phyloP scores from a whole-genome alignment of 2,888 invertebrate species.

The Rotaria magnacalcarata region DNA sequence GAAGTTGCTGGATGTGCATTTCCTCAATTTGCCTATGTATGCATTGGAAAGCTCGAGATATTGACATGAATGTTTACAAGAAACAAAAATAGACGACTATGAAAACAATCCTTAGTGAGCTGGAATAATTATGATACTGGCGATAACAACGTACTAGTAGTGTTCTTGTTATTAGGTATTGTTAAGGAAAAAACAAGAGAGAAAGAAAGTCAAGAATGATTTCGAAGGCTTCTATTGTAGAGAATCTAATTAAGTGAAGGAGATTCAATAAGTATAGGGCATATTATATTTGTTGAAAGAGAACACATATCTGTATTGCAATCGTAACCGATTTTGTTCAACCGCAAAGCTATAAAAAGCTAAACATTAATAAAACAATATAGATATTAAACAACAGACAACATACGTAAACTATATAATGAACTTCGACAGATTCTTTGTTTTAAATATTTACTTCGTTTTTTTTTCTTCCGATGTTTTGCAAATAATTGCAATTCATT shows the following conservation, averaged over 20 bases:
- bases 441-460: neutral
- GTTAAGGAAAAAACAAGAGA: neutral
- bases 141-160: neutral
- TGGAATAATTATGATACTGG: neutral
- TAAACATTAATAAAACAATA: neutral
- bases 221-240: neutral
- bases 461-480: neutral
- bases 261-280: too few relatives aligned
- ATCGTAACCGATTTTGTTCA: too few relatives aligned
- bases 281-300: too few relatives aligned
- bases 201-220: neutral
- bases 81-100: neutral
- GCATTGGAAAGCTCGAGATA: neutral
- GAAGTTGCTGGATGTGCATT: neutral
- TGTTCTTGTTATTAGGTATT: neutral
- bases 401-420: neutral
- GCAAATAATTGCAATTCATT: neutral
- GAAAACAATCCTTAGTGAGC: neutral
- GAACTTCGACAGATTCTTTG: neutral
- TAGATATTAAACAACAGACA: neutral
- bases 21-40: conserved; percentile 13
- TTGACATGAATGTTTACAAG: neutral
- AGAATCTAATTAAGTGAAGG: neutral
- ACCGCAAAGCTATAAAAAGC: too few relatives aligned
- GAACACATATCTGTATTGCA: too few relatives aligned